A percentile compares a stretch with the other conserved stretches of the same genome.
Conservation (phyloP, 2,113 vertebrate genomes). For the Aegotheles bennettii region DNA sequence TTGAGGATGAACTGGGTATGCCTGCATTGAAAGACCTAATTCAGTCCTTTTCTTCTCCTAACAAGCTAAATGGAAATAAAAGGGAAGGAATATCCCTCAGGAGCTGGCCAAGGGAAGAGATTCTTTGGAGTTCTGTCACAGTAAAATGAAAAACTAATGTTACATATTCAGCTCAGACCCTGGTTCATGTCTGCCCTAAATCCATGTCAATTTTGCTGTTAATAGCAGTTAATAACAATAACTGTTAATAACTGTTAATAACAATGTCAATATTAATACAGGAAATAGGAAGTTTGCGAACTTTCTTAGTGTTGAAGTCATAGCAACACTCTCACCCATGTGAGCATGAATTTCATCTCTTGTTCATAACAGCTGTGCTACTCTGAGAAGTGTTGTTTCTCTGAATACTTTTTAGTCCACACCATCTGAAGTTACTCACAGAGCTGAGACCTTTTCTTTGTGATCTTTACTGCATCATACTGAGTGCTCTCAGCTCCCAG, state of each 20-base stretch:
- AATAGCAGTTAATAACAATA: too few relatives aligned
- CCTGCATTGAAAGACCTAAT: not conserved
- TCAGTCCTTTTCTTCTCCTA: not conserved
- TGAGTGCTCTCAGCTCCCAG: not conserved
- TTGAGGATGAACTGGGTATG: not conserved
- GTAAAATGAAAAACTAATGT: not conserved
- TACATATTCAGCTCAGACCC: not conserved
- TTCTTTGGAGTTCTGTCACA: not conserved
- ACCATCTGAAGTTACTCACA: not conserved
- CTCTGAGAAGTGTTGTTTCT: not conserved
- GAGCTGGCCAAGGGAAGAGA: not conserved
- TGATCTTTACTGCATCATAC: not conserved
- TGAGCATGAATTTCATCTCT: not conserved
- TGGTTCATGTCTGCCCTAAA: not conserved
- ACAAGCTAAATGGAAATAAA: not conserved
- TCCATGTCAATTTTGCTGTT: not conserved
- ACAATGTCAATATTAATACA: not conserved
- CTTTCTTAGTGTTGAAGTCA: not conserved
- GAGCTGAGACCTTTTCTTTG: not conserved
- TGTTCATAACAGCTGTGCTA: not conserved
- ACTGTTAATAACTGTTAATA: slow-evolving; percentile 38
- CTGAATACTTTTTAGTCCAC: not conserved
- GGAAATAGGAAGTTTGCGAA: not conserved
- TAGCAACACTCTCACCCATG: not conserved
- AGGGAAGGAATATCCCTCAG: not conserved